Base-by-base conservation (phyloP, 2,797 vertebrate genomes). In the Pampus argenteus region DNA sequence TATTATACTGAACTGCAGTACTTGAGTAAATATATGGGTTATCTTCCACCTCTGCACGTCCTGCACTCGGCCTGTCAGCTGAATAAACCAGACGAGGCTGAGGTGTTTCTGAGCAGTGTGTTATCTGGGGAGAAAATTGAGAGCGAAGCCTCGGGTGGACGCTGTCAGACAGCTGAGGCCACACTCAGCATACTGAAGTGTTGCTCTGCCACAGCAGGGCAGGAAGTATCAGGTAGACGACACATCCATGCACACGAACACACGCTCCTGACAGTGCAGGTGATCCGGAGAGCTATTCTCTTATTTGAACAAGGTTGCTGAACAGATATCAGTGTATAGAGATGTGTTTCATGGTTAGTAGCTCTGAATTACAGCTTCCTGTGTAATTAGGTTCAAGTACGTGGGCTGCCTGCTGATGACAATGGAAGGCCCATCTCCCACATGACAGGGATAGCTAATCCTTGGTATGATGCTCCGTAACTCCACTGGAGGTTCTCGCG, bases 351-450 rank as follows among this genome's bases (percentile, higher is more conserved):
- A 58, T 40, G 56, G 55, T 47, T 54, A 66, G 63, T 25, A 42
- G 61, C 67, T 83, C 72, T 17, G 42, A 73, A 70, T 83, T 57
- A 70, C 64, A 75, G 82, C 73, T 73, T 76, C 72, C 66, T 71
- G 71, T 79, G 64, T 83, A 70, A 81, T 81, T n/a, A 49, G 65
- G 70, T 74, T 61, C 60, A 40, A 49, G 56, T 17, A 67, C 26
- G 63, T 78, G 74, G 71, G 74, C 79, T 5, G 76, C 47, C 69
- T 68, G 67, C 55, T 77, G 9, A 66, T 31, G 64, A 9, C 2
- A 55, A 63, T 6, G 50, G 34, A 59, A 56, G 56, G 61, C 49
- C 61, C 44, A 13, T 76, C 44, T 75, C 59, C 74, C 44, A 36
- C 59, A 22, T 48, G 47, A 52, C 36, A n/a, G 17, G 61, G 74